These are phyloP conservation scores for Myotis yumanensis DNA, from an alignment of 2,113 vertebrate species.

Conservation along the genomic window DNA sequence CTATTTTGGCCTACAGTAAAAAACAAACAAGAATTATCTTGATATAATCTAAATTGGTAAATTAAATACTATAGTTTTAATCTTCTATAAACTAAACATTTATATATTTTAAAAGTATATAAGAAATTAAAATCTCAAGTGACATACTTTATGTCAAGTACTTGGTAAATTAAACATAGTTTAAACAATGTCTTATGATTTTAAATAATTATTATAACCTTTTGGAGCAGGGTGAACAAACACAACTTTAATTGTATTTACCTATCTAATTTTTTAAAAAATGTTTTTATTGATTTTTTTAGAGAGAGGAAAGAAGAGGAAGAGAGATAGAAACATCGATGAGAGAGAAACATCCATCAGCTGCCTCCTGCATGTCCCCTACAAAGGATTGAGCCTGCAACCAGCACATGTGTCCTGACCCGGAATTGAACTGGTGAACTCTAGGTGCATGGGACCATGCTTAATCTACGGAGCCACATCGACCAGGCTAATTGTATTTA, in stretches of 20 bases:
- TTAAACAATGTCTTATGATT: slow-evolving; percentile 49
- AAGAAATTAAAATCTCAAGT: slow-evolving; percentile 42
- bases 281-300: no score
- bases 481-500: not conserved
- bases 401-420: no score
- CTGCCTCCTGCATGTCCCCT: no score
- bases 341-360: no score
- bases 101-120: slow-evolving; percentile 65
- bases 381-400: no score
- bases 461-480: no score
- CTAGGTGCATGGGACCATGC: no score
- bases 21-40: slow-evolving; percentile 70
- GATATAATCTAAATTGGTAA: slow-evolving; percentile 80
- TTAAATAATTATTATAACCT: slow-evolving; percentile 71
- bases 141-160: not conserved
- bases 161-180: slow-evolving; percentile 2
- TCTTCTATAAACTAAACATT: slow-evolving; percentile 74
- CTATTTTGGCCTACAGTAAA: slow-evolving; percentile 93
- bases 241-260: not conserved
- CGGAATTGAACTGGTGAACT: no score
- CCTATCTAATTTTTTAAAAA: not conserved
- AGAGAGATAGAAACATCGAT: no score
- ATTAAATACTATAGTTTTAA: slow-evolving; percentile 77
- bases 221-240: slow-evolving; percentile 68
- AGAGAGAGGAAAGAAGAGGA: no score